Evolutionary conservation across 2,888 invertebrate species (phyloP), one percentile per base, ranked within the genome.

Genomic region (Lasioglossum leucozonium): DNA sequence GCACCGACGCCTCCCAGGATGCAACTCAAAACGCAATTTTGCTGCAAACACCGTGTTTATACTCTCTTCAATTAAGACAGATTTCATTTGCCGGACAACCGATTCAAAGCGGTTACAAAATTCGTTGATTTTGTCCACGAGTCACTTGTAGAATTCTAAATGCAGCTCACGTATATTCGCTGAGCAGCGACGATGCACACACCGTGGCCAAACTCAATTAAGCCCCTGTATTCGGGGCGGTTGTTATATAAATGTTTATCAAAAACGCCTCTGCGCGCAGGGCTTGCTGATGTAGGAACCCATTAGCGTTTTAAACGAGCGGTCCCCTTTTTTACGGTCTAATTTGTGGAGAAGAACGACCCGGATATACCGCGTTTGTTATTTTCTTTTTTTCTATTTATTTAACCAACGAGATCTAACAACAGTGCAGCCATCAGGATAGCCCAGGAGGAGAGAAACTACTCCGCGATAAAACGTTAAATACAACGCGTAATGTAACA

Each of bases 1-100:
- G 96, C 97, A 96, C 96, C 96, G 96, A 96, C 97, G 97, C 97
- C 96, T 95, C 96, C 95, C 1, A 62, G 8, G 6, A 62, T 30
- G 8, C 30, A 62, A 0, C 18, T 3, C 62, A 5, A 62, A 62
- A 62, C 30, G 6, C 16, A 62, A 55, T 55, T 44, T 0, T n/a
- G n/a, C n/a, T 8, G 10, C 51, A 47, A 51, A 18, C 18, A 18
- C 1, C n/a, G n/a, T n/a, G n/a, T n/a, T n/a, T n/a, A n/a, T n/a
- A n/a, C n/a, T n/a, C n/a, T 47, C 6, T 47, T 22, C 6, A 22
- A 47, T 22, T 51, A 51, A 2, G n/a, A 47, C 2, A 42, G 6
- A 37, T 37, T 51, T 51, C 22, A 22, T 51, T 51, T 47, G 1
- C 8, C 22, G 2, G 47, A 47, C 22, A 18, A 22, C 13, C 18